A percentile compares a stretch with the other conserved stretches of the same genome.
Conservation (phyloP, 2,797 vertebrate species). For the Pantherophis alleghaniensis region DNA sequence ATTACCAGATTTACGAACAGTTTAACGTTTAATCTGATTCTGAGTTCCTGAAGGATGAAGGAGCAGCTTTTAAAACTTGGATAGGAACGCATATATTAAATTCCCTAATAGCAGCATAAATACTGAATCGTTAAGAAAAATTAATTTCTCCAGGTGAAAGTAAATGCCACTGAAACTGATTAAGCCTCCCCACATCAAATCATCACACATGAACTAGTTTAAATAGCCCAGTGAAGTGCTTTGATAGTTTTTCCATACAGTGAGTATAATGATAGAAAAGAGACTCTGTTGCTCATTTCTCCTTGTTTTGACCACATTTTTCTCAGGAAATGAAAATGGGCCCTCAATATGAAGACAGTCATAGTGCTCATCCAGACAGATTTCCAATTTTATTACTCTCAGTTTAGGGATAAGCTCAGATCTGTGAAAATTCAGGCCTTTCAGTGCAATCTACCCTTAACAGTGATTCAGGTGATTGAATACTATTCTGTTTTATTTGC, state of each 20-base stretch:
- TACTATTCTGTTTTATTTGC: neutral
- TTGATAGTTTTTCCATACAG: neutral
- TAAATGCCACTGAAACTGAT: conserved; percentile 17
- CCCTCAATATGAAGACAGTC: neutral
- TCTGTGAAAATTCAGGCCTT: neutral
- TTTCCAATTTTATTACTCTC: neutral
- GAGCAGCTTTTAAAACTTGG: conserved; percentile 35
- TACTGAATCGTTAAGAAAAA: conserved; percentile 47
- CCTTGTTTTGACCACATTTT: neutral
- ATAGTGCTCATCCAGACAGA: neutral
- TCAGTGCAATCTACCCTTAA: neutral
- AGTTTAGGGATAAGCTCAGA: neutral
- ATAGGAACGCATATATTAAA: conserved; percentile 12
- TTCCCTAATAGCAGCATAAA: neutral
- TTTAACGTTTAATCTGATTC: conserved; percentile 46
- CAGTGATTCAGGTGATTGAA: neutral
- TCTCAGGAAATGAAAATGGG: neutral
- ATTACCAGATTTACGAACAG: conserved; percentile 37
- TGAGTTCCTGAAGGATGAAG: conserved; percentile 43
- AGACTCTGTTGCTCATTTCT: neutral
- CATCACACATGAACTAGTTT: neutral
- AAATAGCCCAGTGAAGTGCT: neutral
- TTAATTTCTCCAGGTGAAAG: conserved; percentile 36
- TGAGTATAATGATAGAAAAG: neutral
- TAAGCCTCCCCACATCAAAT: neutral